phyloP scores from a whole-genome alignment of 1,140 invertebrate genomes.

The Ruditapes philippinarum region DNA sequence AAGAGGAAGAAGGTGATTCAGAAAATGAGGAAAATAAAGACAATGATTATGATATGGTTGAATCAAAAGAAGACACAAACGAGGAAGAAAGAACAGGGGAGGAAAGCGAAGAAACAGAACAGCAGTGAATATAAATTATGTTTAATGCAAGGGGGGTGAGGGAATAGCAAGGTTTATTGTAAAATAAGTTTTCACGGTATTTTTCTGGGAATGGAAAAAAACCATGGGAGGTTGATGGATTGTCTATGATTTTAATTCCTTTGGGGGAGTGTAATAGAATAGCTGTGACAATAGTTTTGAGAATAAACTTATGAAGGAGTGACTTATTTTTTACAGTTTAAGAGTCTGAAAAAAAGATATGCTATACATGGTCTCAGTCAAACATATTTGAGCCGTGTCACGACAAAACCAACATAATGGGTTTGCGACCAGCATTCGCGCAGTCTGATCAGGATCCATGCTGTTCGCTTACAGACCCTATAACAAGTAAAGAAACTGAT shows the following conservation, averaged over 20 bases:
- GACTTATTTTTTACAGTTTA: no score
- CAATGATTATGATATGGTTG: constrained; percentile 72
- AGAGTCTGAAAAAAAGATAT: no score
- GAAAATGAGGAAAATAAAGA: constrained; percentile 75
- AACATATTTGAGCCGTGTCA: no score
- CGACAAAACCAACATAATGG: no score
- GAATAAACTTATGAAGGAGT: not conserved
- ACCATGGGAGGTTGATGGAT: no score
- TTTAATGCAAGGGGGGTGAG: not conserved
- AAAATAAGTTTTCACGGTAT: no score
- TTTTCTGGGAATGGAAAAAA: no score
- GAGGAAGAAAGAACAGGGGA: constrained; percentile 85
- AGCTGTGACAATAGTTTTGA: not conserved
- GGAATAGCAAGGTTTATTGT: not conserved
- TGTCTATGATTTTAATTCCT: not conserved
- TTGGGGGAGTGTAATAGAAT: not conserved
- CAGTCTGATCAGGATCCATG: no score
- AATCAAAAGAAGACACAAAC: constrained; percentile 88
- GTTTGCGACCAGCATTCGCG: no score
- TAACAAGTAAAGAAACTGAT: no score
- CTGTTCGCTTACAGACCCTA: no score
- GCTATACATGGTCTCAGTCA: no score
- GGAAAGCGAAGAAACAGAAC: constrained; percentile 77
- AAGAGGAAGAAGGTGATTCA: constrained; percentile 69
- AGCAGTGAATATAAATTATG: not conserved